Evolutionary conservation across 2,797 vertebrate species (phyloP), one percentile per base, ranked within the genome.

Genomic region (Gouania willdenowi): DNA sequence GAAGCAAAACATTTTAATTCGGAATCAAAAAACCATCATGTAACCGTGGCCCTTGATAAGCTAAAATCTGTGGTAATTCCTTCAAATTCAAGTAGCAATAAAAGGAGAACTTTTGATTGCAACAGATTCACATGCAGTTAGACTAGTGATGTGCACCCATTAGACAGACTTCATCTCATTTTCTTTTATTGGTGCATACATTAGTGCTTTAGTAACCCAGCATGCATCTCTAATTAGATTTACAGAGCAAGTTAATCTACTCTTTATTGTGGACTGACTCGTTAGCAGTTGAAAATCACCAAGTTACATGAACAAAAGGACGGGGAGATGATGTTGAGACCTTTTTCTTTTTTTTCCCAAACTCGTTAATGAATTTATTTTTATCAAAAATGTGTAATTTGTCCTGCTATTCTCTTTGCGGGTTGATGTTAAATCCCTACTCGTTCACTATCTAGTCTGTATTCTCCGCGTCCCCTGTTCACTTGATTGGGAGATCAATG

Each of bases 401-500:
- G 13, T 3, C 13, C 13, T 14, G n/a, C n/a, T 13, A 14, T 13
- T 13, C 13, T 2, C 57, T 54, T 25, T 29, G n/a, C 51, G 27
- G 34, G 47, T 41, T 44, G 36, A n/a, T 69, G 58, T 55, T 52
- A 47, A 55, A 37, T 38, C 14, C 0, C 25, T 42, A 32, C 55
- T 59, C 34, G 63, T 59, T 52, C 10, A 4, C 42, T 62, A 39
- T 41, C 40, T 61, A 61, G 69, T 75, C 71, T 67, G 75, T 76
- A 75, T 61, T 48, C 51, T 47, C 40, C 23, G 32, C 8, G 33
- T 31, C 38, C 56, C 42, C 61, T 62, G 54, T 63, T 77, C 67
- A 44, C 76, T 72, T 86, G 82, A 87, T 88, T 85, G 77, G 82
- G 85, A 87, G 88, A 88, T 88, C 83, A 84, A 79, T 89, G 84